Conservation (phyloP, 2,113 vertebrate species). For the Varanus komodoensis region DNA sequence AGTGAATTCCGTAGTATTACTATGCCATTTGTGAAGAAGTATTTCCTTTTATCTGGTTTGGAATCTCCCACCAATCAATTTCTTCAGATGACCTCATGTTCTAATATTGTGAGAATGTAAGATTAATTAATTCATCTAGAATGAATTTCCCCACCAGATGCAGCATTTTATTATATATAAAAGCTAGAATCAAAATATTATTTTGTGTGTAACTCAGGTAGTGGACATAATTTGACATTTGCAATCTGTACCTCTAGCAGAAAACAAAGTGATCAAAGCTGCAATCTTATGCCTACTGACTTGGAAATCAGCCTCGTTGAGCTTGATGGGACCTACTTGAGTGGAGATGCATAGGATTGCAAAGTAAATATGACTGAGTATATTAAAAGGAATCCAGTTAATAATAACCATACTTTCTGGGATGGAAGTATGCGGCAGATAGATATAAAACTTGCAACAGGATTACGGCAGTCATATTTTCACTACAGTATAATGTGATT, state of each 20-base stretch:
- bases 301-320: not conserved
- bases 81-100: no score
- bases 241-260: no score
- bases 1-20: no score
- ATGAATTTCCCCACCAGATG: not conserved
- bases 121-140: not conserved
- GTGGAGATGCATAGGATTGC: constrained; percentile 15
- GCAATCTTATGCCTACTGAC: not conserved
- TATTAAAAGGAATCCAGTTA: not conserved
- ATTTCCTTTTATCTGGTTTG: no score
- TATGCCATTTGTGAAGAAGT: no score
- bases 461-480: not conserved
- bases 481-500: not conserved
- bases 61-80: no score
- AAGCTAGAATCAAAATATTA: not conserved
- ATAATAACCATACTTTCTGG: not conserved
- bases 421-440: accelerated
- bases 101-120: no score
- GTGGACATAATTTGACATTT: not conserved
- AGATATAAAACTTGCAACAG: not conserved
- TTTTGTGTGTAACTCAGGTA: not conserved
- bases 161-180: not conserved
- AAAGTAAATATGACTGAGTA: constrained; percentile 1
- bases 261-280: not conserved
- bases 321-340: not conserved